Base-by-base conservation (phyloP, 2,113 vertebrate genomes). In the Mormyrus lacerda region DNA sequence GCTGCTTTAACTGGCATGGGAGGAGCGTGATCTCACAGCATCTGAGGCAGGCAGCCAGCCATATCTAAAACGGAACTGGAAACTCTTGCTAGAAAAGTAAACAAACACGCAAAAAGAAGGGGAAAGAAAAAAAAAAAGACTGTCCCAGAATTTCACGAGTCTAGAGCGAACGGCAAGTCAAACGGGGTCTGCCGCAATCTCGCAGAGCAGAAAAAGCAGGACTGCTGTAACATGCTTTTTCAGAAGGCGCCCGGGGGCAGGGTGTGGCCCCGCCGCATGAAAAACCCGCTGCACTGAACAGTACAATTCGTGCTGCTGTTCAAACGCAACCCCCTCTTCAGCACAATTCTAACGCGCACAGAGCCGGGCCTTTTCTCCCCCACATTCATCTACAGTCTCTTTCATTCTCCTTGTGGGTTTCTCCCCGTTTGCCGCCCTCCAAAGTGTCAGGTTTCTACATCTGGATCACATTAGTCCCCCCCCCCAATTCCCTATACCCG, bases 321-420 rank as follows among this genome's bases (percentile, higher is more conserved):
- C 82, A 84, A 84, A 84, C 5, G 24, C 87, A n/a, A 9, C 87
- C 19, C 87, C 65, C 61, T 31, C 27, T 48, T n/a, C 31, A 24
- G 24, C 44, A 3, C 44, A 44, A 50, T 50, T 85, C 13, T 27
- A 50, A 45, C 35, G 13, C 42, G 15, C 42, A 35, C 44, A 48
- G 61, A 11, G 87, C 27, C 7, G 17, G n/a, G 27, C 13, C 31
- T 31, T 11, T 82, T 31, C 31, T 39, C 45, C 42, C 27, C 91
- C 91, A 91, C 90, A 91, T 82, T 94, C 90, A 91, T 95, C 93
- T 93, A 42, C 73, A 92, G 92, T 91, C 91, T 93, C 93, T 94
- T 94, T 95, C 95, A 93, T 92, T 86, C 92, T 92, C 92, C 89
- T 91, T 61, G 88, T 90, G 91, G 90, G 89, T 76, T 91, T 93